These are phyloP conservation scores for Melanostoma mellinum DNA, from an alignment of 2,888 invertebrate species.

Conservation along the genomic window DNA sequence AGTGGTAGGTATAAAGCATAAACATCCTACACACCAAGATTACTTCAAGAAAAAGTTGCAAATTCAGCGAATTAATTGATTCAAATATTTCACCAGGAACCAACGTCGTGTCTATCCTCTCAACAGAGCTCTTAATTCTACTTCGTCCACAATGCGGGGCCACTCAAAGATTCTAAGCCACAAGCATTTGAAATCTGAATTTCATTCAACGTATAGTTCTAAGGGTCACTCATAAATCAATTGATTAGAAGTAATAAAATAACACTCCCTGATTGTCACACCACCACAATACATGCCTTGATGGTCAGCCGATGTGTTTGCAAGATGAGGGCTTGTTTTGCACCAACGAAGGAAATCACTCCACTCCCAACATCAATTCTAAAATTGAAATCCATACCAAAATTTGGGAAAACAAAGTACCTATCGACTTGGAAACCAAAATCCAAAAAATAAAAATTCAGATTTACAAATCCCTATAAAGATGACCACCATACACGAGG, in stretches of 20 bases:
- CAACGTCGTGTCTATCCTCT: neutral
- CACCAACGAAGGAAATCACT: neutral
- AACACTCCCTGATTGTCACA: neutral
- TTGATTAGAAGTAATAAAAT: constrained; percentile 1
- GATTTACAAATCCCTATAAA: constrained; percentile 53
- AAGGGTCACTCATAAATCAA: constrained; percentile 24
- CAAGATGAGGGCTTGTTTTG: constrained; percentile 27
- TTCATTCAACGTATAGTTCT: neutral
- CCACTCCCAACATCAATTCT: too few species aligned
- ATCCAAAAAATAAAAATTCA: constrained; percentile 29
- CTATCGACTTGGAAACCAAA: constrained; percentile 23
- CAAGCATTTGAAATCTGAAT: too few species aligned
- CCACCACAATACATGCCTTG: neutral
- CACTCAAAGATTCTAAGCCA: too few species aligned
- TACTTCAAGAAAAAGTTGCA: too few species aligned
- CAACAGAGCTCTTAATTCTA: constrained; percentile 5
- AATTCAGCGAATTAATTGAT: too few species aligned
- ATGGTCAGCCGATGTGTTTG: constrained; percentile 19
- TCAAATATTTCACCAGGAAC: too few species aligned
- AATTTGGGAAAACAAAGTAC: constrained; percentile 15
- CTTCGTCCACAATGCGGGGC: constrained; percentile 1
- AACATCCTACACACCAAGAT: too few species aligned
- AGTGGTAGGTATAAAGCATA: too few species aligned
- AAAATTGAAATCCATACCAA: constrained; percentile 4
- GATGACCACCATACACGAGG: constrained; percentile 59